Base-by-base conservation (phyloP, 2,888 invertebrate species). In the Platypus cylindrus region DNA sequence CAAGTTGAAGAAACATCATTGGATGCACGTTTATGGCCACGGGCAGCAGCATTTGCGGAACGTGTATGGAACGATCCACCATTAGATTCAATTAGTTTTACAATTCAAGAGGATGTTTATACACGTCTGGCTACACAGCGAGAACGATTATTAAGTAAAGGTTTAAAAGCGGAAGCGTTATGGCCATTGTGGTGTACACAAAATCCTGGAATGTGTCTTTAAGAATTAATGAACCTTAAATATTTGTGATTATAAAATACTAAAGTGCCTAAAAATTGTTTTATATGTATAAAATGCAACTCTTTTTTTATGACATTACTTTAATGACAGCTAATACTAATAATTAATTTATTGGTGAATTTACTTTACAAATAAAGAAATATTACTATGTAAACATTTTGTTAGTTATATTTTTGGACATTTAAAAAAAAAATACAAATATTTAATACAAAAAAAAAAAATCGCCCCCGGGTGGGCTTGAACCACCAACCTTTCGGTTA, bases 401-500 rank as follows among this genome's bases (percentile, higher is more conserved):
- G n/a, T n/a, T n/a, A n/a, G n/a, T n/a, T 20, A 5, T 20, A 20
- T 20, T 20, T 20, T 7, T 8, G 7, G 20, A 8, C 20, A 7
- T 20, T 7, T 20, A 20, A 20, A 20, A 20, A 20, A 7, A 20
- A 7, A 20, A 20, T 7, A 20, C 7, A 20, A 20, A 14, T 9
- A 5, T 5, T 29, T 29, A 29, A 7, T 20, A 30, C 18, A n/a
- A n/a, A n/a, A n/a, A n/a, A n/a, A n/a, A n/a, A n/a, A n/a, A n/a
- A n/a, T n/a, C 83, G 84, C 83, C 83, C 83, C 84, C 83, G 83
- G 85, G 85, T 85, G 85, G 86, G 78, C 83, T 87, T 78, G 87
- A 87, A 87, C 87, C 86, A 86, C 85, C 86, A 86, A 86, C 87
- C 87, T 87, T 86, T 87, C 85, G 87, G 86, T 87, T 87, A 87